Base-by-base conservation (phyloP, 30 jellyfish, hydroid and myxozoan genomes). In the Pseudorhiza aurosa region DNA sequence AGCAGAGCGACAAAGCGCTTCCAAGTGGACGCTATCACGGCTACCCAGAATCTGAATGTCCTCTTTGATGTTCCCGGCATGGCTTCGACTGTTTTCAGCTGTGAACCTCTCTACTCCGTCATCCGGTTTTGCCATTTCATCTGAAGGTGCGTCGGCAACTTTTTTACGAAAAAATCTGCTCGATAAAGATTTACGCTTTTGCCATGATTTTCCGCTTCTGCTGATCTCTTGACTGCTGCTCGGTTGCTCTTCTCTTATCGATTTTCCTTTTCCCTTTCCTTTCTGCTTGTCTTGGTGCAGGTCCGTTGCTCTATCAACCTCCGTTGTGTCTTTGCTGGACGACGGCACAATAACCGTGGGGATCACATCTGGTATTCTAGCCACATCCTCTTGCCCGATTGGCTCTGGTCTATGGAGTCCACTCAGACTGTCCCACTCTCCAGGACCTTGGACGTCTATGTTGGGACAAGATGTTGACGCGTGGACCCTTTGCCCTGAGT, bases 381-480 rank as follows among this genome's bases (percentile, higher is more conserved):
- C 30, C 39, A 21, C 71, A 29, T 49, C 83, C 29, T 70, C 72
- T 36, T 70, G 83, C 22, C 71, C 83, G 11, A 70, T 70, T 26
- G 83, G 70, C 10, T 70, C 83, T 46, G 70, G 83, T 15, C 83
- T 64, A 19, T n/a, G 77, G 27, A 64, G 18, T 33, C 77, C 56
- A 64, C 32, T 39, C 8, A 42, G 37, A 22, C 59, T 40, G 58
- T 64, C 18, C 60, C 77, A 64, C 8, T 5, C 58, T 15, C 24
- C 33, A 14, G 58, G 4, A 2, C 8, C 31, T 64, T 39, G 35
- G 35, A 53, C 35, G 36, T 53, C 67, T 2, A 53, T 53, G 3
- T 17, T 19, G 14, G 67, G 67, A 19, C 67, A 53, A 4, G 67
- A 53, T 1, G 67, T 53, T 53, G 67, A 53, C 19, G 19, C 37